phyloP scores from a whole-genome alignment of 2,113 vertebrate species.

The Ammospiza caudacuta region DNA sequence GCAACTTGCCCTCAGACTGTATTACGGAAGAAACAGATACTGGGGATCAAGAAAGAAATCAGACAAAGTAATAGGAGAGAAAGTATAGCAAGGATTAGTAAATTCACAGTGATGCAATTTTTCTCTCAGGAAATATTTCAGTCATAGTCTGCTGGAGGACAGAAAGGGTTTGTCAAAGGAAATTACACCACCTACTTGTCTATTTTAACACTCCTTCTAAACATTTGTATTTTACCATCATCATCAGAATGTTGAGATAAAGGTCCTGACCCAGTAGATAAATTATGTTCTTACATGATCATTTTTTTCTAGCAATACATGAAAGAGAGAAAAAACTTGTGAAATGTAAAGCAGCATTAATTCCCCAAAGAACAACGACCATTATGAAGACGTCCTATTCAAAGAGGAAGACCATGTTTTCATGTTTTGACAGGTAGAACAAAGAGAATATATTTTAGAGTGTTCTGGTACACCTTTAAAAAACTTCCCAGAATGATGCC shows the following conservation, averaged over 20 bases:
- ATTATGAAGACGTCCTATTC: background rate
- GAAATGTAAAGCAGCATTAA: background rate
- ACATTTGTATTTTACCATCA: background rate
- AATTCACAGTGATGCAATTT: background rate
- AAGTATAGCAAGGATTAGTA: constrained; percentile 2
- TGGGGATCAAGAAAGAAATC: background rate
- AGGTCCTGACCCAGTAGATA: background rate
- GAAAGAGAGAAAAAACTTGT: background rate
- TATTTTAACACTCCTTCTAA: background rate
- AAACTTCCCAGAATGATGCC: background rate
- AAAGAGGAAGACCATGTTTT: background rate
- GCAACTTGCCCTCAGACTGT: background rate
- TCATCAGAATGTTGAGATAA: background rate
- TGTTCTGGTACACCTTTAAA: background rate
- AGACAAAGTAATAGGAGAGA: background rate
- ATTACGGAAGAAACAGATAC: background rate
- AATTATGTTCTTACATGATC: background rate
- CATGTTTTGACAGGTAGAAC: background rate
- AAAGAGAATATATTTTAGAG: background rate
- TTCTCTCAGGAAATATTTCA: background rate
- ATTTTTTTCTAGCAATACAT: background rate
- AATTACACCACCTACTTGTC: background rate
- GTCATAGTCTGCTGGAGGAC: background rate
- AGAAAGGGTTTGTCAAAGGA: background rate
- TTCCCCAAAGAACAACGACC: background rate